Conservation (phyloP, 2,888 invertebrate species). For the Rhyacophila evoluta region DNA sequence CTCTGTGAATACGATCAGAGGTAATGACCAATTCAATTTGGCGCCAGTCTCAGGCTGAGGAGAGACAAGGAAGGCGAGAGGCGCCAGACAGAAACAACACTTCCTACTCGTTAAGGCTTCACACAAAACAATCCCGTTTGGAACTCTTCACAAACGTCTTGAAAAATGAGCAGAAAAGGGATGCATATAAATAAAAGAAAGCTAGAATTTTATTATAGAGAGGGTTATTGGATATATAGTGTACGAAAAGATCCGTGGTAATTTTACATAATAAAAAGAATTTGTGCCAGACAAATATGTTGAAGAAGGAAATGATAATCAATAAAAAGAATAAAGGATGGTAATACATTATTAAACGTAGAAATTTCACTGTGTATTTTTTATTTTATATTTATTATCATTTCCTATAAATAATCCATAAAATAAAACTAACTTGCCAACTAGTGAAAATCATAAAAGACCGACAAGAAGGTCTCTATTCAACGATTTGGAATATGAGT, state of each 20-base stretch:
- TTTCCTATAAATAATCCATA: too few species aligned
- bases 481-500: too few species aligned
- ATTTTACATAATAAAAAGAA: neutral
- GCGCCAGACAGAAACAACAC: constrained; percentile 21
- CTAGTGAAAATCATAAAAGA: too few species aligned
- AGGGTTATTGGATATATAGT: neutral
- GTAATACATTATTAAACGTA: too few species aligned
- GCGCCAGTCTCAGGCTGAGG: constrained; percentile 28
- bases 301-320: too few species aligned
- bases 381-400: too few species aligned
- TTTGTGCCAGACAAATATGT: too few species aligned
- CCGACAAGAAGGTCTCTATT: too few species aligned
- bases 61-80: constrained; percentile 17
- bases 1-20: constrained; percentile 27
- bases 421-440: too few species aligned
- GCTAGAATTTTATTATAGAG: neutral
- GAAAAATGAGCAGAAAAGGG: constrained; percentile 9
- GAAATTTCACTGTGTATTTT: too few species aligned
- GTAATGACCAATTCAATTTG: constrained; percentile 50
- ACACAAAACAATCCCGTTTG: constrained; percentile 8
- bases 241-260: neutral
- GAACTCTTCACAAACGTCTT: constrained; percentile 21
- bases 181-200: constrained; percentile 24
- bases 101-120: neutral
- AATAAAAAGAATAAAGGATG: too few species aligned